These are phyloP conservation scores for Tragelaphus strepsiceros DNA, from an alignment of 2,113 vertebrate genomes.

Conservation along the genomic window DNA sequence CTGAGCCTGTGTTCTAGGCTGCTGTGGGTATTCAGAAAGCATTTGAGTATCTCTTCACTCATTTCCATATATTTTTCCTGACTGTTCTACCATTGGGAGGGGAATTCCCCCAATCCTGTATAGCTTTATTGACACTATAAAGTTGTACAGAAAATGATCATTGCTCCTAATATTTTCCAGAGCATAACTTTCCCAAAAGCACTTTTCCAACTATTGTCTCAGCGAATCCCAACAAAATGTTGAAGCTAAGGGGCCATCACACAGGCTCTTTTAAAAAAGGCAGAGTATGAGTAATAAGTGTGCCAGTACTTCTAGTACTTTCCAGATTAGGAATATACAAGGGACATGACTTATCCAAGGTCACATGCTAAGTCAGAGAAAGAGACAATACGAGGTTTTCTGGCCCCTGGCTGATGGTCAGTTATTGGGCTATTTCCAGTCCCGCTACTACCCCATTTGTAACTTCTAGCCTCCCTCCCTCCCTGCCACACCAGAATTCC, in stretches of 20 bases:
- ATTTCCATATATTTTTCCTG: neutral
- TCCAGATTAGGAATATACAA: neutral
- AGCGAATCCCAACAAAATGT: neutral
- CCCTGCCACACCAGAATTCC: neutral
- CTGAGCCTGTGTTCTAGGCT: neutral
- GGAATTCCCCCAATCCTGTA: neutral
- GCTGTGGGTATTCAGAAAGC: neutral
- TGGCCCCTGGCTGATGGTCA: neutral
- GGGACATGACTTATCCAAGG: neutral
- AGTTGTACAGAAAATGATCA: neutral
- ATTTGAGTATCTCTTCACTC: neutral
- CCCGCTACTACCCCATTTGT: neutral
- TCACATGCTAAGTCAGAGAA: neutral
- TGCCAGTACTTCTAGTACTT: neutral
- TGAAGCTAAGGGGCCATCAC: neutral
- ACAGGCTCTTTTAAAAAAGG: neutral
- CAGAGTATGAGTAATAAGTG: neutral
- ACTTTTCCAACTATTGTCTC: neutral
- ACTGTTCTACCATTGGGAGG: neutral
- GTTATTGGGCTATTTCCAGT: neutral
- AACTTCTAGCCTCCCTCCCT: neutral
- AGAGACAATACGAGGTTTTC: neutral
- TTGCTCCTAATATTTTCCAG: neutral
- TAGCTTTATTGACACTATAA: neutral
- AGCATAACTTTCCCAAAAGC: slow-evolving; percentile 19